These are phyloP conservation scores for Neodiprion fabricii DNA, from an alignment of 1,140 invertebrate species.

Conservation along the genomic window DNA sequence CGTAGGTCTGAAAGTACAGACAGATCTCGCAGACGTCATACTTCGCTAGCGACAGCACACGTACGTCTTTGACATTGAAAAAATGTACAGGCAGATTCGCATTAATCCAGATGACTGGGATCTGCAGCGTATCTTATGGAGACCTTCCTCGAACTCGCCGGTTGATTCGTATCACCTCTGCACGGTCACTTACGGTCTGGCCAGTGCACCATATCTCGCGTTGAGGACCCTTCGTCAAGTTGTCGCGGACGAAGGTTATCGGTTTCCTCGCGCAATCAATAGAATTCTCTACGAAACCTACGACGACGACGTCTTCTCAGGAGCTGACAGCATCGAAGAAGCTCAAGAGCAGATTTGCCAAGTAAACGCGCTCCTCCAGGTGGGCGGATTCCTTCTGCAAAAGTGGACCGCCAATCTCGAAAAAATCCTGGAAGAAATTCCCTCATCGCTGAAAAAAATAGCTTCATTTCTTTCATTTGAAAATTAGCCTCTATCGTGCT, in stretches of 20 bases:
- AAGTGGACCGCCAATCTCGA: conserved; percentile 40
- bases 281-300: conserved; percentile 52
- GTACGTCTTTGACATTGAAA: conserved; percentile 37
- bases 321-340: conserved; percentile 33
- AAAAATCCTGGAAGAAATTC: neutral
- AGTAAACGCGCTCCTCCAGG: conserved; percentile 28
- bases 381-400: conserved; percentile 26
- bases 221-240: conserved; percentile 40
- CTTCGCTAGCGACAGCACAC: conserved; percentile 24
- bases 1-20: conserved; percentile 23
- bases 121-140: conserved; percentile 47
- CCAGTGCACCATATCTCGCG: conserved; percentile 41
- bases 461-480: too few relatives aligned
- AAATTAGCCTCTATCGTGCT: too few relatives aligned
- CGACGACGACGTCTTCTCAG: conserved; percentile 54
- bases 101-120: conserved; percentile 31
- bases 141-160: conserved; percentile 17
- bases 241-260: conserved; percentile 32
- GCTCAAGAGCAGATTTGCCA: conserved; percentile 19
- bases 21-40: conserved; percentile 38
- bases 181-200: conserved; percentile 52
- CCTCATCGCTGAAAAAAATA: too few relatives aligned
- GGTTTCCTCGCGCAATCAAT: conserved; percentile 33
- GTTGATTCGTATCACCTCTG: conserved; percentile 39
- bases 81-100: conserved; percentile 45